A percentile compares a stretch with the other conserved stretches of the same genome.
Conservation (phyloP, 2,113 vertebrate genomes). For the Mustelus asterias region DNA sequence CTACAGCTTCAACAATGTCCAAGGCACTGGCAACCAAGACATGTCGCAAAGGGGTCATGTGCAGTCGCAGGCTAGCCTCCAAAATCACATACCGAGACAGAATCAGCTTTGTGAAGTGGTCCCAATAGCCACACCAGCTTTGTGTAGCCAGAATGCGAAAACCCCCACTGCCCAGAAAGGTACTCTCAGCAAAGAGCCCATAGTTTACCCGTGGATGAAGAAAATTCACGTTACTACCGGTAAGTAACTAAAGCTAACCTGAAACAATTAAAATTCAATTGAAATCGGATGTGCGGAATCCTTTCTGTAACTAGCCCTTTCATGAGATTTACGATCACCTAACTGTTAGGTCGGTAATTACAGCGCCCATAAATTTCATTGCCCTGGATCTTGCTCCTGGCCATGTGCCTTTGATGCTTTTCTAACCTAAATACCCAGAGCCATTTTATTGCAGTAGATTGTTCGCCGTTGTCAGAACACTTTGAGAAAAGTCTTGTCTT, state of each 20-base stretch:
- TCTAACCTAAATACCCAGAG: constrained; percentile 75
- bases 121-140: constrained; percentile 47
- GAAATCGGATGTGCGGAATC: constrained; percentile 51
- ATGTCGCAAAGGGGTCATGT: constrained; percentile 61
- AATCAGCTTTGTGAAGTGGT: constrained; percentile 45
- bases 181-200: constrained; percentile 68
- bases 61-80: constrained; percentile 64
- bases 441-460: constrained; percentile 72
- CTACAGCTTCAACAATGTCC: constrained; percentile 69
- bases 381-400: constrained; percentile 79
- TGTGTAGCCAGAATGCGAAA: constrained; percentile 74
- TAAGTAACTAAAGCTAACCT: constrained; percentile 62
- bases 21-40: constrained; percentile 59
- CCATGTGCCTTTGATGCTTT: constrained; percentile 85
- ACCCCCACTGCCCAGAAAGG: constrained; percentile 72
- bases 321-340: constrained; percentile 88
- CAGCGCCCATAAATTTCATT: constrained; percentile 97
- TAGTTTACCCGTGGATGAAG: constrained; percentile 99
- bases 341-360: constrained; percentile 95
- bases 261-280: constrained; percentile 30
- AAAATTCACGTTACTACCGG: constrained; percentile 92
- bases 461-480: constrained; percentile 64
- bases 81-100: constrained; percentile 68
- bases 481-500: constrained; percentile 47
- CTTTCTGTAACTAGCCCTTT: constrained; percentile 58